Evolutionary conservation across 1,140 invertebrate species (phyloP).

Genomic region (Arctopsyche grandis): DNA sequence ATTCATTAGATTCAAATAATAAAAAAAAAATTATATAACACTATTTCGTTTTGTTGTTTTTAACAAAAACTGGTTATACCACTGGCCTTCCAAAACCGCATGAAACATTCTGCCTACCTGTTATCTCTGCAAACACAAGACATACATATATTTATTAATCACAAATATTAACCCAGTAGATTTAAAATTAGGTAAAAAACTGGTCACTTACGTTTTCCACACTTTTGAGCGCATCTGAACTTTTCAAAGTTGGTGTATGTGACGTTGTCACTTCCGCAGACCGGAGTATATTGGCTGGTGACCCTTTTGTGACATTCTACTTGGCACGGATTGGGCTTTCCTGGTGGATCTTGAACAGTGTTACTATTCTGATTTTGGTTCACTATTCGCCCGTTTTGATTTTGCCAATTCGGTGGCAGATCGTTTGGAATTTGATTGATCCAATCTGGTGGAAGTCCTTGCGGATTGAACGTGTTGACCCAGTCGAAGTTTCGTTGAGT

Average conservation of each 20-base stretch:
- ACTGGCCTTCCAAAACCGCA: constrained; percentile 23
- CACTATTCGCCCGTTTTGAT: background rate
- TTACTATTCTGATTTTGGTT: background rate
- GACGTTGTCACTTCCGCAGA: constrained; percentile 55
- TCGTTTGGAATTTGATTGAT: background rate
- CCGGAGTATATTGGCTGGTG: constrained; percentile 53
- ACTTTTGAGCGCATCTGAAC: constrained; percentile 53
- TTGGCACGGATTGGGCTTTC: constrained; percentile 42
- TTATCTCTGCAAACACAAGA: constrained; percentile 40
- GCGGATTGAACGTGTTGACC: background rate
- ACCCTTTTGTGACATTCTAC: constrained; percentile 37
- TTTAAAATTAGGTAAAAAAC: background rate
- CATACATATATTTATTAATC: constrained; percentile 2
- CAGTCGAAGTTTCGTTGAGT: background rate
- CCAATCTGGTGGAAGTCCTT: background rate
- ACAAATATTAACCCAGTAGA: background rate
- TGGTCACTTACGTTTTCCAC: constrained; percentile 55
- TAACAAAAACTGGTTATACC: background rate
- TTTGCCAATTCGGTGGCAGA: background rate
- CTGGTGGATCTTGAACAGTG: background rate
- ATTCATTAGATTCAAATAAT: background rate
- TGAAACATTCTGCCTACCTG: constrained; percentile 17
- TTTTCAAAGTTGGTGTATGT: constrained; percentile 54
- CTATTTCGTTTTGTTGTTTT: no score
- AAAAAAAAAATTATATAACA: no score